Evolutionary conservation across 2,113 vertebrate genomes (phyloP).

Genomic region (Brevimyrus niger): DNA sequence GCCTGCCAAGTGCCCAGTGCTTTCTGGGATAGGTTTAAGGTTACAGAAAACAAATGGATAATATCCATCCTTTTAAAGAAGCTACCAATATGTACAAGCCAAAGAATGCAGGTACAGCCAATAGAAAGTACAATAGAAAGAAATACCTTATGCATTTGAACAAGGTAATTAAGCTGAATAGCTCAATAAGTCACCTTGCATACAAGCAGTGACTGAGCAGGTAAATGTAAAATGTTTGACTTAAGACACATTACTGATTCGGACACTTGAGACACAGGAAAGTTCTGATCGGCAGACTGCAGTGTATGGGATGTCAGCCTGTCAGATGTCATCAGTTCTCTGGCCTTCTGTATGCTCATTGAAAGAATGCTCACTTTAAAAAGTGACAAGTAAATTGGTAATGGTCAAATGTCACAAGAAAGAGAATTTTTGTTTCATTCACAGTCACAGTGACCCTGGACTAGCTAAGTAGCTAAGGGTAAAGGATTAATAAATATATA

Average conservation of each 20-base stretch:
- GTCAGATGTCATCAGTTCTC: neutral
- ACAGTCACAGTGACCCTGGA: neutral
- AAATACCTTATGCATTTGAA: neutral
- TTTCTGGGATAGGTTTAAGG: neutral
- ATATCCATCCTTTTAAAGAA: neutral
- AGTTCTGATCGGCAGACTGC: conserved; percentile 39
- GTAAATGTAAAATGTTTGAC: neutral
- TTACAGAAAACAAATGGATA: neutral
- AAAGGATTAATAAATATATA: neutral
- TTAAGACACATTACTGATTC: neutral
- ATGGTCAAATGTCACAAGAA: neutral
- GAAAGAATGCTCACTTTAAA: neutral
- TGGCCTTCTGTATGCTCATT: neutral
- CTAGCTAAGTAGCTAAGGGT: neutral
- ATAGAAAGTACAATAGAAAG: neutral
- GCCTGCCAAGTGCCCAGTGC: neutral
- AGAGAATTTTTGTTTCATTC: neutral
- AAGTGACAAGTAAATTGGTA: neutral
- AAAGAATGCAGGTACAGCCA: neutral
- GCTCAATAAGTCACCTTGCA: neutral
- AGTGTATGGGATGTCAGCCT: neutral
- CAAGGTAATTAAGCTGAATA: neutral
- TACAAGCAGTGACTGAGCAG: neutral
- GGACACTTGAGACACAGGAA: conserved; percentile 27
- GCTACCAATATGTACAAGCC: neutral